Evolutionary conservation across 1,140 invertebrate genomes (phyloP).

Genomic region (Telenomus remus): DNA sequence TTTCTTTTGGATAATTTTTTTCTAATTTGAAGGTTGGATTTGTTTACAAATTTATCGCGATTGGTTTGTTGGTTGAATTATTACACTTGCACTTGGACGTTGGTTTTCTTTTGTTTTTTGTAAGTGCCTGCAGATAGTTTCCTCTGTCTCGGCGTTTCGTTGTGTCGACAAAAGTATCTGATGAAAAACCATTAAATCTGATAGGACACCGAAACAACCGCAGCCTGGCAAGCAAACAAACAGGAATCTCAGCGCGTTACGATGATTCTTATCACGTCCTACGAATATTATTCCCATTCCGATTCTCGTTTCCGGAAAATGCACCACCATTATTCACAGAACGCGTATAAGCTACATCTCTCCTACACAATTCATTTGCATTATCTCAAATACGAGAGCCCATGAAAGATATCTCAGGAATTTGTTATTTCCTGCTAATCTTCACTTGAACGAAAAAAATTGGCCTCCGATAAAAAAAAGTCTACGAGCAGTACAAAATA

Average conservation of each 20-base stretch:
- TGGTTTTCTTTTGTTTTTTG: background rate
- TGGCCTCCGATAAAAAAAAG: too few relatives aligned
- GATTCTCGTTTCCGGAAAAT: slow-evolving; percentile 23
- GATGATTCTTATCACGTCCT: slow-evolving; percentile 25
- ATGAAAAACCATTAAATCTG: slow-evolving; percentile 47
- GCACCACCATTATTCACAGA: slow-evolving; percentile 4
- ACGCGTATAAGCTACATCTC: background rate
- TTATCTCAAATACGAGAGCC: background rate
- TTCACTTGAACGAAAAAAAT: too few relatives aligned
- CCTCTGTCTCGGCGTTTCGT: slow-evolving; percentile 25
- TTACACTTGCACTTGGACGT: too few relatives aligned
- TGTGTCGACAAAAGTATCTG: slow-evolving; percentile 30
- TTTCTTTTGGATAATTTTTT: too few relatives aligned
- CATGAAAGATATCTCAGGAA: too few relatives aligned
- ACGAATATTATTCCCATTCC: slow-evolving; percentile 18
- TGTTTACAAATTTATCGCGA: too few relatives aligned
- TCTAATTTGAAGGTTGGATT: too few relatives aligned
- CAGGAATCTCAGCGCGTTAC: slow-evolving; percentile 18
- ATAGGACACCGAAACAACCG: slow-evolving; percentile 21
- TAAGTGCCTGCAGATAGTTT: background rate
- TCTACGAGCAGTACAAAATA: too few relatives aligned
- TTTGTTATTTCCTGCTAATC: too few relatives aligned
- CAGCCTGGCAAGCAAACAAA: slow-evolving; percentile 21
- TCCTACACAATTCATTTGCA: background rate
- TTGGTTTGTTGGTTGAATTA: too few relatives aligned